Percentiles rank a stretch among this genome's conserved stretches.
These are phyloP conservation scores for Cyphomyrus plagiostoma DNA, from an alignment of 2,113 vertebrate genomes.

Conservation along the genomic window DNA sequence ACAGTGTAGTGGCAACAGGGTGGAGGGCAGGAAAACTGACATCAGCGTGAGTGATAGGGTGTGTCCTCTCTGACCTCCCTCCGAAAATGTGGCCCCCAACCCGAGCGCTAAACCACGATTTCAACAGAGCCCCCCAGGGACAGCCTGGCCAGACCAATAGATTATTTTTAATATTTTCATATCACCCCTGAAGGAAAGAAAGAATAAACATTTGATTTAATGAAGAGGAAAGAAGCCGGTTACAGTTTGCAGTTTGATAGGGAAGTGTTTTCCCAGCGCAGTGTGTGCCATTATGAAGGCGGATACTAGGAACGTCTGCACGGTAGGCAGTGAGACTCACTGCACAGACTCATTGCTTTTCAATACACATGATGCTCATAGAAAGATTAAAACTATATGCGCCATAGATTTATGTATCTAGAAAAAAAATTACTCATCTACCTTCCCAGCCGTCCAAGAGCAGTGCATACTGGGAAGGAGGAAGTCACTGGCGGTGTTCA, in stretches of 20 bases:
- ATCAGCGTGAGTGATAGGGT: slow-evolving; percentile 14
- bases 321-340: background rate
- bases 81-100: background rate
- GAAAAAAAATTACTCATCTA: background rate
- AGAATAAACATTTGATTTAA: slow-evolving; percentile 14
- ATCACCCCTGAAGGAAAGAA: slow-evolving; percentile 7
- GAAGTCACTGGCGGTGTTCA: background rate
- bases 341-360: background rate
- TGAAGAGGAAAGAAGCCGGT: background rate
- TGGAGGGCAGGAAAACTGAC: slow-evolving; percentile 1
- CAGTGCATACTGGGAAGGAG: background rate
- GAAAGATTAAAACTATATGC: background rate
- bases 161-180: slow-evolving; percentile 19
- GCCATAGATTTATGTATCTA: background rate
- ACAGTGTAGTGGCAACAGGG: background rate
- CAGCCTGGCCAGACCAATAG: background rate
- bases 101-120: background rate
- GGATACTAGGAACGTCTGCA: background rate
- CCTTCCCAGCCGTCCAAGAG: background rate
- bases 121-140: background rate
- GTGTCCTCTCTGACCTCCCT: background rate
- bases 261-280: background rate
- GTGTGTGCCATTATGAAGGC: background rate
- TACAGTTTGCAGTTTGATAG: background rate
- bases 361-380: background rate